Percentiles rank a stretch among this genome's conserved stretches.
Conservation (phyloP, 2,797 vertebrate species). For the Coregonus sp. region DNA sequence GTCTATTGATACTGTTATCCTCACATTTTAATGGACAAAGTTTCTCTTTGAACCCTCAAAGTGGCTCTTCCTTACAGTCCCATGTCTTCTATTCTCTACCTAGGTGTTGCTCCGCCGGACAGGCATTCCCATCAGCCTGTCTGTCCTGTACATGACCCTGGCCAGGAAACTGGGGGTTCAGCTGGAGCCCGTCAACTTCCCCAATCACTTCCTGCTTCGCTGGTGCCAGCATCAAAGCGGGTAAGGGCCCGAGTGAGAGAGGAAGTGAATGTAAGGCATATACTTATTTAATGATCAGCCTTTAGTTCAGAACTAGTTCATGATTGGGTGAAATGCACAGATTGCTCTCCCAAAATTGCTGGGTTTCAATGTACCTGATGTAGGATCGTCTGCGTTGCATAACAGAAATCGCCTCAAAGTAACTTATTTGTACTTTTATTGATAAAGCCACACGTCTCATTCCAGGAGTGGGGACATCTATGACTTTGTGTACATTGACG, state of each 20-base stretch:
- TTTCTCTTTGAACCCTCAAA: not conserved
- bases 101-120: constrained; percentile 91
- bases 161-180: constrained; percentile 86
- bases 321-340: not conserved
- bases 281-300: not conserved
- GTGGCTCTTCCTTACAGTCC: not conserved
- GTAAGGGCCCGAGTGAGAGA: constrained; percentile 63
- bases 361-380: not conserved
- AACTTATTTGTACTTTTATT: not conserved
- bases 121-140: constrained; percentile 97
- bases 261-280: too few species aligned
- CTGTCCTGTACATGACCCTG: constrained; percentile 92
- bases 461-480: constrained; percentile 88
- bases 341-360: not conserved
- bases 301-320: not conserved
- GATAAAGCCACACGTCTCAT: not conserved
- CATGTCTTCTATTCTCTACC: not conserved
- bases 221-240: constrained; percentile 90
- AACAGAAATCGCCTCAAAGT: not conserved
- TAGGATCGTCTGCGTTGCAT: too few species aligned
- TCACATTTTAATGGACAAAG: not conserved
- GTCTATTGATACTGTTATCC: not conserved
- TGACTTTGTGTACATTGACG: constrained; percentile 93
- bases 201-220: constrained; percentile 92
- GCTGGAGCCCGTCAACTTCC: constrained; percentile 96